phyloP scores from a whole-genome alignment of 2,888 invertebrate genomes.

The Tyria jacobaeae region DNA sequence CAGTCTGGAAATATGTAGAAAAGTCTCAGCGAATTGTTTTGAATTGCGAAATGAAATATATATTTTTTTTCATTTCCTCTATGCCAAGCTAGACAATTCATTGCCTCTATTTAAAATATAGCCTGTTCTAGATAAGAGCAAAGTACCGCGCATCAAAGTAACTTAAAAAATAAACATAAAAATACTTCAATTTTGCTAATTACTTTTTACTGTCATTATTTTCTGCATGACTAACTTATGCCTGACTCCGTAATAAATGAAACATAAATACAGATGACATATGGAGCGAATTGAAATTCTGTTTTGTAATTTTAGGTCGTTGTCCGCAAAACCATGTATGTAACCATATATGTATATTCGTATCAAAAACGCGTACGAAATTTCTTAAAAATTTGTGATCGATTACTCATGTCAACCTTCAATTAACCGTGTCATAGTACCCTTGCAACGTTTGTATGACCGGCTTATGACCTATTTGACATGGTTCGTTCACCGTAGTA shows the following conservation, averaged over 20 bases:
- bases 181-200: too few species aligned
- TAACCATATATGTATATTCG: slow-evolving; percentile 1
- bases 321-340: not conserved
- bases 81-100: too few species aligned
- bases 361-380: slow-evolving; percentile 3
- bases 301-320: not conserved
- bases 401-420: slow-evolving; percentile 61
- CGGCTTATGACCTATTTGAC: slow-evolving; percentile 74
- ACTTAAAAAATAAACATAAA: too few species aligned
- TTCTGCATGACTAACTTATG: too few species aligned
- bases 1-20: too few species aligned
- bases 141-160: not conserved
- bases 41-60: too few species aligned
- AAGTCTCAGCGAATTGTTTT: too few species aligned
- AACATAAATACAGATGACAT: not conserved
- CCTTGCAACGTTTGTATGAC: slow-evolving; percentile 68
- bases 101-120: too few species aligned
- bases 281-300: not conserved
- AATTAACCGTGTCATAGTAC: slow-evolving; percentile 63
- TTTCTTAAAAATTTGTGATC: slow-evolving; percentile 45
- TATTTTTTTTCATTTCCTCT: too few species aligned
- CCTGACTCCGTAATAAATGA: too few species aligned
- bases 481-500: slow-evolving; percentile 74
- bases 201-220: too few species aligned
- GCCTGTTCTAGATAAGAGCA: not conserved